Evolutionary conservation across 2,113 vertebrate species (phyloP), one percentile per base, ranked within the genome.

Genomic region (Illadopsis cleaveri): DNA sequence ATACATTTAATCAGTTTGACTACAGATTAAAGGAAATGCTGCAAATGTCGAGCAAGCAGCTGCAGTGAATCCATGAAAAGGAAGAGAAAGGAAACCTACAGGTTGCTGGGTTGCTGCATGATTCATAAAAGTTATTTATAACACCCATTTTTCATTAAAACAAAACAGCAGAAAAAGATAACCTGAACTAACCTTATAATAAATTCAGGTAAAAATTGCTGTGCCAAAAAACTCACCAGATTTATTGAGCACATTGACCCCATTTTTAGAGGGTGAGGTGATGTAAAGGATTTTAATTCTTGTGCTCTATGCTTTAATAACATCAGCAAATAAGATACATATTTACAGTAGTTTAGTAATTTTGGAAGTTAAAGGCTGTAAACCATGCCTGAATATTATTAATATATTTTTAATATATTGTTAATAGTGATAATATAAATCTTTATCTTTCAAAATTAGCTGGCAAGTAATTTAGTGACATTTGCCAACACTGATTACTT

Each of bases 51-150:
- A 83, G 12, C 16, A 76, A 82, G 61, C 27, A 91, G 84, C 44
- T 96, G 47, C 89, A 90, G 35, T 86, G 50, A 95, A 75, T 73
- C 16, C 76, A 25, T 38, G 50, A 61, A 78, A 79, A 73, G 20
- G 15, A 97, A 82, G 83, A 68, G 1, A 96, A 94, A 91, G 44
- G 1, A 91, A 86, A 21, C n/a, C 76, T 91, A 89, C 22, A 72
- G 54, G 83, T 91, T 86, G 79, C n/a, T 58, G 15, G 54, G 83
- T 91, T 86, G 79, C n/a, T 58, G 15, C 12, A 44, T 62, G 40
- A 33, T 92, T 92, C 71, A 69, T 60, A 48, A n/a, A 75, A 79
- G 25, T 83, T 94, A 91, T 92, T 86, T 89, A 82, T 87, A 85
- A 62, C 23, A 60, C 4, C 3, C 9, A 47, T 72, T 94, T 94